Evolutionary conservation across 2,113 vertebrate species (phyloP).

Genomic region (Myodes glareolus): DNA sequence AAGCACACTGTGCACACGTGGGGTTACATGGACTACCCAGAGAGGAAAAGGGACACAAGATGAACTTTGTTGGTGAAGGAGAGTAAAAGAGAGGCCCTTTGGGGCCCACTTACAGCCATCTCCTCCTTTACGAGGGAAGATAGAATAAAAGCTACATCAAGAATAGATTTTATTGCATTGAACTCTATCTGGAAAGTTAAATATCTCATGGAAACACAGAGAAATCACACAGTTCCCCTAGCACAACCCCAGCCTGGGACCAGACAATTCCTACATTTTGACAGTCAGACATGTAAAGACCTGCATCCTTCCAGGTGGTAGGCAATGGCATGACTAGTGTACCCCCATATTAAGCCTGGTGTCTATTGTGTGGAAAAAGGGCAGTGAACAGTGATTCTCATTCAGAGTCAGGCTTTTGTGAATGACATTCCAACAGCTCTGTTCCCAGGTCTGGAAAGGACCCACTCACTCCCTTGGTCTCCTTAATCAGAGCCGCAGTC

Average conservation of each 20-base stretch:
- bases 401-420: background rate
- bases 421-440: background rate
- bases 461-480: background rate
- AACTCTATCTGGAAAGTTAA: background rate
- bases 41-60: background rate
- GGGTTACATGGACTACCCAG: background rate
- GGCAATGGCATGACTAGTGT: background rate
- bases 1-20: background rate
- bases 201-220: background rate
- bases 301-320: background rate
- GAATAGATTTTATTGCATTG: background rate
- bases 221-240: background rate
- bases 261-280: background rate
- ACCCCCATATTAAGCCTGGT: background rate
- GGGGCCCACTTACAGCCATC: background rate
- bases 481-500: background rate
- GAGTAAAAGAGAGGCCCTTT: background rate
- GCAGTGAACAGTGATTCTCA: background rate
- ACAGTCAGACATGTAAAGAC: constrained; percentile 13
- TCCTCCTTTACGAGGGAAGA: background rate
- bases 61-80: background rate
- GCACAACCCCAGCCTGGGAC: background rate
- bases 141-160: background rate
- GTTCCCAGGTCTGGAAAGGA: background rate
- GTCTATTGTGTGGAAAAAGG: background rate